Conservation (phyloP, 2,888 invertebrate species). For the Patella pellucida region DNA sequence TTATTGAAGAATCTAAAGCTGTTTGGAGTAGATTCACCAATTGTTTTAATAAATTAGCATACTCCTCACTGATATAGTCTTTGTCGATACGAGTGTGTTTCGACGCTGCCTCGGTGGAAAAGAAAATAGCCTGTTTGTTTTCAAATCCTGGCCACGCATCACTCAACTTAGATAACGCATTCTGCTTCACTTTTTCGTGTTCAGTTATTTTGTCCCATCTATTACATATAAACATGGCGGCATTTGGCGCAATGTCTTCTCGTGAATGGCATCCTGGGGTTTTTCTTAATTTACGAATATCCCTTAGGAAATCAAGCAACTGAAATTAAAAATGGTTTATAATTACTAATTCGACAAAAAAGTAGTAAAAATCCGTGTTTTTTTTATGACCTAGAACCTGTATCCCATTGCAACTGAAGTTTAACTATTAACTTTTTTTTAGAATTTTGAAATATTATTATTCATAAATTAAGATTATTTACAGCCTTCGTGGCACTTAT, state of each 20-base stretch:
- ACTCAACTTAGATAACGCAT: constrained; percentile 46
- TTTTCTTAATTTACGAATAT: constrained; percentile 40
- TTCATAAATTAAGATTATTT: not conserved
- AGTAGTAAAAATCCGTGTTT: no score
- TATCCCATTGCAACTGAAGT: no score
- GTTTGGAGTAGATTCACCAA: constrained; percentile 46
- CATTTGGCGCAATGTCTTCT: constrained; percentile 45
- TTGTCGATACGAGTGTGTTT: constrained; percentile 40
- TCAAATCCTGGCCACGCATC: constrained; percentile 56
- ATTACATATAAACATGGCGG: constrained; percentile 64
- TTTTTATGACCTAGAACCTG: no score
- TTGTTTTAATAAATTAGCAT: constrained; percentile 43
- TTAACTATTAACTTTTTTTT: no score
- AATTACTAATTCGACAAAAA: not conserved
- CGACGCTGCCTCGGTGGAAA: constrained; percentile 46
- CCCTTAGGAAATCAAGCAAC: constrained; percentile 48
- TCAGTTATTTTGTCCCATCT: constrained; percentile 57
- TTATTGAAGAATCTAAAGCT: constrained; percentile 46
- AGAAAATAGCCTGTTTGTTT: constrained; percentile 47
- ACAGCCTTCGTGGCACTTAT: not conserved
- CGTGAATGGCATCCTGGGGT: constrained; percentile 12
- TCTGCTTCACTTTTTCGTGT: constrained; percentile 45
- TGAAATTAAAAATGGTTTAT: constrained; percentile 27
- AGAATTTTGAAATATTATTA: not conserved
- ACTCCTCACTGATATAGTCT: constrained; percentile 56